Evolutionary conservation across 1,140 invertebrate genomes (phyloP), one percentile per base, ranked within the genome.

Genomic region (Teleogryllus occipitalis): DNA sequence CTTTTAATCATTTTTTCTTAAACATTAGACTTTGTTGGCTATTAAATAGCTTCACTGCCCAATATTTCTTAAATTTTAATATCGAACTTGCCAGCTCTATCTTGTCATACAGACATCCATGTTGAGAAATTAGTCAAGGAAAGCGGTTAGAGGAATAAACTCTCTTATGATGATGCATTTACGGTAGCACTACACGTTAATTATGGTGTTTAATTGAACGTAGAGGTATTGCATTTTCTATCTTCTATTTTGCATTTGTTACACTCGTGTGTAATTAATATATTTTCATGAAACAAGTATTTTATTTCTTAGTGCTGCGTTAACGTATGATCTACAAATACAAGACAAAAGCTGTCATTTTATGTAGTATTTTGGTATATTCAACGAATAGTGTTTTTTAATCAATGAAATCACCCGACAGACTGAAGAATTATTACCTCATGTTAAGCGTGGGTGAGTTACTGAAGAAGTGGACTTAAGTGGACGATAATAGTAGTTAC

Each of bases 111-210:
- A 65, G 54, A 65, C 54, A 65, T 65, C 54, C 54, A 65, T 65
- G 54, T 65, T 65, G 54, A 65, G 54, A 65, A 65, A 65, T 65
- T 65, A 65, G 54, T 48, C 47, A 77, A 77, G 47, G 22, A 77
- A 77, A 77, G 76, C 76, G 76, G 76, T 47, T 54, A 77, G 22
- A n/a, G 21, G 5, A 10, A 47, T 15, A 77, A 77, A 77, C 47
- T 21, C 76, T n/a, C 48, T 47, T 48, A 77, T 47, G 47, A 77
- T 77, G 7, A 77, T 77, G 76, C 12, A 8, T 21, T 47, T 77
- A 22, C 76, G 48, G 12, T 77, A 77, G 48, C 47, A 77, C 22
- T 48, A 21, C n/a, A 21, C 48, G 47, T 47, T 48, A 77, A n/a
- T 77, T n/a, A 27, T 47, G 21, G 46, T n/a, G 18, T 18, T 6